phyloP scores from a whole-genome alignment of 2,888 invertebrate genomes.

The Macrosiphum euphorbiae region DNA sequence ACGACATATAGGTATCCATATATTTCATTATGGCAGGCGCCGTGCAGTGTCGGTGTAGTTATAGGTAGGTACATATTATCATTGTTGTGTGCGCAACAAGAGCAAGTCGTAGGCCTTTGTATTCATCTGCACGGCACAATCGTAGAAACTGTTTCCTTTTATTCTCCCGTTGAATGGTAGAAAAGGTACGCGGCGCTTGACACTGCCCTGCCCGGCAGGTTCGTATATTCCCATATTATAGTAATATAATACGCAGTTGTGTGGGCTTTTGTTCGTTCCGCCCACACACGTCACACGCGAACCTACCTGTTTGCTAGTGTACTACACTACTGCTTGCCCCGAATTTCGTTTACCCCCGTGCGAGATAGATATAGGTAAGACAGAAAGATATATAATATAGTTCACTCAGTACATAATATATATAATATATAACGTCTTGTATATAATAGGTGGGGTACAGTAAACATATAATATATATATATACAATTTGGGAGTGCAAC shows the following conservation, averaged over 20 bases:
- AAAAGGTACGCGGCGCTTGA: not conserved
- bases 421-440: not conserved
- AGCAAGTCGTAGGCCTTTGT: not conserved
- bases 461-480: not conserved
- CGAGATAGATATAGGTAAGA: not conserved
- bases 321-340: not conserved
- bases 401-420: not conserved
- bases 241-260: not conserved
- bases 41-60: not conserved
- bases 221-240: not conserved
- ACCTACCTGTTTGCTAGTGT: not conserved
- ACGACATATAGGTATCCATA: not conserved
- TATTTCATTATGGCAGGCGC: not conserved
- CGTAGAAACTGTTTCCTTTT: constrained; percentile 1
- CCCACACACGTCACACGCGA: not conserved
- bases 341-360: not conserved
- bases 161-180: not conserved
- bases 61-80: not conserved
- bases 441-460: not conserved
- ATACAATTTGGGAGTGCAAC: not conserved
- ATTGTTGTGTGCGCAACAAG: not conserved
- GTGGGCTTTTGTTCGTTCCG: not conserved
- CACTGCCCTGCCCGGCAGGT: not conserved
- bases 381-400: not conserved
- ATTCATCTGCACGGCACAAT: not conserved